Evolutionary conservation across 2,888 invertebrate species (phyloP), one percentile per base, ranked within the genome.

Genomic region (Glaucopsyche alexis): DNA sequence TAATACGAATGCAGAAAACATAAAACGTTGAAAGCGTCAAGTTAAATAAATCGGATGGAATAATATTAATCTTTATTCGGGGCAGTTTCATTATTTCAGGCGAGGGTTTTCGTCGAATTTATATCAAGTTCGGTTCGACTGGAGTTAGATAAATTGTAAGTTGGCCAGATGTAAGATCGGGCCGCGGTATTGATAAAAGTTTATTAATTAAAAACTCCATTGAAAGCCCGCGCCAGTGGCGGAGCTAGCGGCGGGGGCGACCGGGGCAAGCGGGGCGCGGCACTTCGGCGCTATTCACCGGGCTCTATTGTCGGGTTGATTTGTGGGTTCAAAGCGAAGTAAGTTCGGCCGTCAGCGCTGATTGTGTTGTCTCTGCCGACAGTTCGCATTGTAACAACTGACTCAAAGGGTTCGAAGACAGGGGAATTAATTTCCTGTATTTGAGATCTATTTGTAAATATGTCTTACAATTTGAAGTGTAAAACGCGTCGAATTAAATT

Each of bases 281-380:
- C 55, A 55, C 55, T 11, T 65, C 65, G 40, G 8, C 38, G 65
- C 65, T 14, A n/a, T 65, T 65, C 65, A 40, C 65, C 65, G 40
- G 65, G 65, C 13, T 65, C 65, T n/a, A 55, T 55, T 65, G 65
- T n/a, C 65, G 65, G 65, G 65, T 55, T 55, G 55, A 55, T 55
- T 55, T 55, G 55, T 55, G 55, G 55, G 55, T 19, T 55, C 55
- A 55, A 55, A 55, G 55, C 55, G 55, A 55, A 55, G 19, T 55
- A 55, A 55, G 19, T 55, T 55, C 19, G 55, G 55, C 55, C 19
- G 55, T 55, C 55, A 55, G 55, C 19, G 55, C 55, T 55, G 55
- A 55, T 55, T 55, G 55, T 55, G 55, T 55, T 29, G 55, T 55
- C 55, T 55, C 55, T 11, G 55, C 19, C 55, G 55, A 55, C 55